A percentile compares a stretch with the other conserved stretches of the same genome.
Conservation (phyloP, 2,888 invertebrate species). For the Barypeithes pellucidus region DNA sequence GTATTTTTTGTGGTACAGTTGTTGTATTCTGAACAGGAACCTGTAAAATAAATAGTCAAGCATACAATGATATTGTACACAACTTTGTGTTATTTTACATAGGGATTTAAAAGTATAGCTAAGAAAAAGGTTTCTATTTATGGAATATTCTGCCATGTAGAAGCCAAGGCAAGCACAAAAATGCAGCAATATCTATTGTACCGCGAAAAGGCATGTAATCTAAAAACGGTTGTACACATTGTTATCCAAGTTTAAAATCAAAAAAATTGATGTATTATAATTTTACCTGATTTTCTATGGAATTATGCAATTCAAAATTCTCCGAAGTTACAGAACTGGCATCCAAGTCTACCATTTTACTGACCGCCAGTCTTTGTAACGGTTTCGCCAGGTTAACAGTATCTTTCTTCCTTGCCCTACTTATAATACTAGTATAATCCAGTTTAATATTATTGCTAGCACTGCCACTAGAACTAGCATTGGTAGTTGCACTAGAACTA, state of each 20-base stretch:
- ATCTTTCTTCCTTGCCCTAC: slow-evolving; percentile 31
- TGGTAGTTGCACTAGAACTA: background rate
- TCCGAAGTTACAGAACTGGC: slow-evolving; percentile 26
- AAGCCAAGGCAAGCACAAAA: too few species aligned
- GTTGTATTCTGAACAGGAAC: slow-evolving; percentile 7
- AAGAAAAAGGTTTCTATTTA: too few species aligned
- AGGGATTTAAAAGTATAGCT: too few species aligned
- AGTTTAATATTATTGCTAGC: slow-evolving; percentile 28
- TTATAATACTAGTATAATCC: slow-evolving; percentile 28
- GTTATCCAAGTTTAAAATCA: too few species aligned
- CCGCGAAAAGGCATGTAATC: too few species aligned
- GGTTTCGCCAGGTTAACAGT: slow-evolving; percentile 32
- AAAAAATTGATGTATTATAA: too few species aligned
- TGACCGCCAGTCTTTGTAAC: slow-evolving; percentile 3
- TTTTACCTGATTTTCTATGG: slow-evolving; percentile 23
- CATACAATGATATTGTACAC: too few species aligned
- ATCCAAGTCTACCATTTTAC: slow-evolving; percentile 15
- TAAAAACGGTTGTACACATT: too few species aligned
- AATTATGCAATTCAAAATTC: slow-evolving; percentile 26
- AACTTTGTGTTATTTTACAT: too few species aligned
- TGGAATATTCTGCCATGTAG: too few species aligned
- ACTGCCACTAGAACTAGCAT: background rate
- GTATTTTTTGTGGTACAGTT: slow-evolving; percentile 41
- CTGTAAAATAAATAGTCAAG: too few species aligned
- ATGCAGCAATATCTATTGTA: too few species aligned